phyloP scores from a whole-genome alignment of 1,140 invertebrate genomes.

The Drosophila repleta region DNA sequence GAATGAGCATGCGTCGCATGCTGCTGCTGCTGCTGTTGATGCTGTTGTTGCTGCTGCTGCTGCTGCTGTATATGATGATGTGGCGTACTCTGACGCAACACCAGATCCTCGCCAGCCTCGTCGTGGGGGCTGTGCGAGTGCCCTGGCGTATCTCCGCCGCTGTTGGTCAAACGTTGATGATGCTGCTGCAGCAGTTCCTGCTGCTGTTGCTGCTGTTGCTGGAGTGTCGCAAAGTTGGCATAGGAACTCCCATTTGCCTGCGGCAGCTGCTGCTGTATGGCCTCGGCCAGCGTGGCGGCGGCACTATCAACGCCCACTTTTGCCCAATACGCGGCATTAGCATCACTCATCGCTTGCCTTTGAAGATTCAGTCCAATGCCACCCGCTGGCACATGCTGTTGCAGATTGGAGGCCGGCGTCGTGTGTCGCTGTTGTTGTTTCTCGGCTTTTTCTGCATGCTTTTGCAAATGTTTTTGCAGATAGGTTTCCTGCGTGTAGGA shows the following conservation, averaged over 20 bases:
- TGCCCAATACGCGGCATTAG: conserved; percentile 86
- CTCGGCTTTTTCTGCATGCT: conserved; percentile 96
- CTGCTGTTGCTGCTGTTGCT: conserved; percentile 84
- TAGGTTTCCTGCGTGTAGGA: conserved; percentile 99
- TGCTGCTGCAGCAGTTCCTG: conserved; percentile 63
- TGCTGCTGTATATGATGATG: conserved; percentile 85
- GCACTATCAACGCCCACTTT: conserved; percentile 90
- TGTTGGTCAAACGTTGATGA: conserved; percentile 60
- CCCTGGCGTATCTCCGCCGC: conserved; percentile 63
- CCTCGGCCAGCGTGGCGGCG: conserved; percentile 59
- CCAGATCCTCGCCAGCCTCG: conserved; percentile 85
- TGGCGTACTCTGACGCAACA: conserved; percentile 59
- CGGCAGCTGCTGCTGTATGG: conserved; percentile 89
- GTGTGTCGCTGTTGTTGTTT: conserved; percentile 86
- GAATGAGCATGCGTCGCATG: conserved; percentile 75
- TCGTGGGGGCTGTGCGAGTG: conserved; percentile 83
- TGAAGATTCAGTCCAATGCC: conserved; percentile 87
- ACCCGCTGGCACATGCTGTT: conserved; percentile 73
- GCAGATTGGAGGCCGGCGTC: conserved; percentile 83
- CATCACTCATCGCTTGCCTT: conserved; percentile 85
- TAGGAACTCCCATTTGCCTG: conserved; percentile 89
- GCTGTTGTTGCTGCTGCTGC: conserved; percentile 79
- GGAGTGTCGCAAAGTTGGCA: conserved; percentile 87
- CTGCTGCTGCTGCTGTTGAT: conserved; percentile 78
- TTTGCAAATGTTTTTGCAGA: conserved; percentile 99